Conservation (phyloP, 2,888 invertebrate genomes). For the Volucella inanis region DNA sequence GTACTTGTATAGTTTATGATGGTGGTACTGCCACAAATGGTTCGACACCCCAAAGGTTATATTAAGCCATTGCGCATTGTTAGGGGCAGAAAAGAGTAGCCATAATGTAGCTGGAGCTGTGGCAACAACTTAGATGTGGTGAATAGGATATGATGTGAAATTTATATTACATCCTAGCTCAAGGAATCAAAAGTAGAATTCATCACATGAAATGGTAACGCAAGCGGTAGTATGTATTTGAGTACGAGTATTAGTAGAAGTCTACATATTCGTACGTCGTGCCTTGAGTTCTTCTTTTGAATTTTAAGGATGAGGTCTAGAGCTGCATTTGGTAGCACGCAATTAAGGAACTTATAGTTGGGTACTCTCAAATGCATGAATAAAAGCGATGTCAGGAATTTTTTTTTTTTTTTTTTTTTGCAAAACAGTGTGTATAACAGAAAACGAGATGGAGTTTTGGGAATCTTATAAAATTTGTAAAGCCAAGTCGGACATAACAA, state of each 20-base stretch:
- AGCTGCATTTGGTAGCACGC: constrained; percentile 32
- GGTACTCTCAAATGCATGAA: constrained; percentile 20
- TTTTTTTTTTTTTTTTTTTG: constrained; percentile 1
- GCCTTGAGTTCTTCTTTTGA: constrained; percentile 26
- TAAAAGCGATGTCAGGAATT: background rate
- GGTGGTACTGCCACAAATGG: constrained; percentile 62
- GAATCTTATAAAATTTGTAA: too few relatives aligned
- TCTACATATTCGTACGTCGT: constrained; percentile 24
- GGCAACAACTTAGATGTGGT: constrained; percentile 57
- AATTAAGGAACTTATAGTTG: constrained; percentile 45
- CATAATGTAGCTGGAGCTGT: constrained; percentile 15
- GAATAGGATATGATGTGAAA: constrained; percentile 64
- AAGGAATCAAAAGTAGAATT: constrained; percentile 68
- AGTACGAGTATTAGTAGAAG: background rate
- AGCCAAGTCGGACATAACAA: too few relatives aligned
- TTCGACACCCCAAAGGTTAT: constrained; percentile 66
- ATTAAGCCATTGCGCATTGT: constrained; percentile 61
- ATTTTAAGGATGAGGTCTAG: background rate
- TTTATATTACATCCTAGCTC: constrained; percentile 60
- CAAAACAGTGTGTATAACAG: constrained; percentile 14
- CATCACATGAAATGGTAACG: constrained; percentile 47
- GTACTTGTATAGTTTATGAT: constrained; percentile 46
- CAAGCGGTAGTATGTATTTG: background rate
- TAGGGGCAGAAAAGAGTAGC: constrained; percentile 11
- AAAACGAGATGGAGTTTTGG: background rate